A percentile compares a stretch with the other conserved stretches of the same genome.
Evolutionary conservation across 2,113 vertebrate genomes (phyloP).

Genomic region (Sisor rabdophorus): DNA sequence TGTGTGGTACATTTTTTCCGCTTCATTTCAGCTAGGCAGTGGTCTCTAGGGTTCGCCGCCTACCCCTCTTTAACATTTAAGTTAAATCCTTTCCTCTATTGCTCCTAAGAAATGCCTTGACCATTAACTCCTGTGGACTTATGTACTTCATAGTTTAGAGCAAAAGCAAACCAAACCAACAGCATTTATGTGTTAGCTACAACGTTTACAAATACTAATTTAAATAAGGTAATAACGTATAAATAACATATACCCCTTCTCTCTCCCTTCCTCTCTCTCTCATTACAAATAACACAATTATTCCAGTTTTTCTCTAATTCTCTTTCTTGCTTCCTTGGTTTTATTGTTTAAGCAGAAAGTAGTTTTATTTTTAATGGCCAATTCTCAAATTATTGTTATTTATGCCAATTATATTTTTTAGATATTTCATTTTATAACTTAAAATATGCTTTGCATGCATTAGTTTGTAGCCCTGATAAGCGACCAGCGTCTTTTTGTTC

Average conservation of each 20-base stretch:
- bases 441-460: not conserved
- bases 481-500: not conserved
- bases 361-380: no score
- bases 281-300: no score
- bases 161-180: not conserved
- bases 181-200: not conserved
- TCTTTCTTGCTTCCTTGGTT: no score
- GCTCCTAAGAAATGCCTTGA: conserved; percentile 26
- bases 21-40: conserved; percentile 41
- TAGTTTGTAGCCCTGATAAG: not conserved
- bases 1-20: conserved; percentile 43
- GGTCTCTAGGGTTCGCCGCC: conserved; percentile 43
- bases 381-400: no score
- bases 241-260: no score
- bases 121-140: not conserved
- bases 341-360: no score
- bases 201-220: not conserved
- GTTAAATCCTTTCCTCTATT: conserved; percentile 31
- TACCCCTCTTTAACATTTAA: conserved; percentile 42
- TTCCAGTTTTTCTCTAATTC: no score
- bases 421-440: no score
- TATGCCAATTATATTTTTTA: no score
- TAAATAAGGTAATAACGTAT: not conserved
- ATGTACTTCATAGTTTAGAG: not conserved
- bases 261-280: no score